These are phyloP conservation scores for Parazoanthus atlanticus DNA, from an alignment of 92 coral and sea anemone genomes.

Conservation along the genomic window DNA sequence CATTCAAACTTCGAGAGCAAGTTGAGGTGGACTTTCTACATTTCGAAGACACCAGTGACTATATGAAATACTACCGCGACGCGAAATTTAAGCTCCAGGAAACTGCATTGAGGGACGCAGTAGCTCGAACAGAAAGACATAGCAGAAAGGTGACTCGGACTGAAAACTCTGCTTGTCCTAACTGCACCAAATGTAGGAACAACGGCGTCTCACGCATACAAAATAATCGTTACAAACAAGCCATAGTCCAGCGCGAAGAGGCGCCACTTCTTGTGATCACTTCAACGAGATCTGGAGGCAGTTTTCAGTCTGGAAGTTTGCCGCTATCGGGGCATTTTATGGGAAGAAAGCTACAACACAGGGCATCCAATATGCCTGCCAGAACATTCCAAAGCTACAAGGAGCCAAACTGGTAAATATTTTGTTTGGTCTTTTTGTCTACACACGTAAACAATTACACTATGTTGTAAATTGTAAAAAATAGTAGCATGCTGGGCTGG, in stretches of 20 bases:
- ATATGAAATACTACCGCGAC: conserved; percentile 21
- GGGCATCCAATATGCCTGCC: not conserved
- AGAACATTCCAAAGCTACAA: not conserved
- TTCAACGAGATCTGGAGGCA: not conserved
- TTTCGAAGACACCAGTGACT: conserved; percentile 30
- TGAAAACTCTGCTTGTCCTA: not conserved
- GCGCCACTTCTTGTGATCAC: conserved; percentile 17
- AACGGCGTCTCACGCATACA: not conserved
- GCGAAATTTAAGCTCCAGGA: conserved; percentile 33
- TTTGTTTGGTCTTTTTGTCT: not conserved
- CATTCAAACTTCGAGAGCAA: conserved; percentile 2
- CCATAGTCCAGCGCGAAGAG: not conserved
- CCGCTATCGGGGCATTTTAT: conserved; percentile 19
- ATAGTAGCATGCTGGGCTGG: not conserved
- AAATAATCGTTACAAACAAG: not conserved
- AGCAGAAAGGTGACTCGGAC: not conserved
- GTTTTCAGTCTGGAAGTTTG: not conserved
- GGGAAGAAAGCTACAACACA: conserved; percentile 8
- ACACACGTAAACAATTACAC: not conserved
- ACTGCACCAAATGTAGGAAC: not conserved
- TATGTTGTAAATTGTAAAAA: not conserved
- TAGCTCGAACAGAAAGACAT: conserved; percentile 15
- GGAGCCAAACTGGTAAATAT: conserved; percentile 31
- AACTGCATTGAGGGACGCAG: conserved; percentile 6
- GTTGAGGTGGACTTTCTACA: conserved; percentile 15